Evolutionary conservation across 2,113 vertebrate genomes (phyloP).

Genomic region (Conger conger): DNA sequence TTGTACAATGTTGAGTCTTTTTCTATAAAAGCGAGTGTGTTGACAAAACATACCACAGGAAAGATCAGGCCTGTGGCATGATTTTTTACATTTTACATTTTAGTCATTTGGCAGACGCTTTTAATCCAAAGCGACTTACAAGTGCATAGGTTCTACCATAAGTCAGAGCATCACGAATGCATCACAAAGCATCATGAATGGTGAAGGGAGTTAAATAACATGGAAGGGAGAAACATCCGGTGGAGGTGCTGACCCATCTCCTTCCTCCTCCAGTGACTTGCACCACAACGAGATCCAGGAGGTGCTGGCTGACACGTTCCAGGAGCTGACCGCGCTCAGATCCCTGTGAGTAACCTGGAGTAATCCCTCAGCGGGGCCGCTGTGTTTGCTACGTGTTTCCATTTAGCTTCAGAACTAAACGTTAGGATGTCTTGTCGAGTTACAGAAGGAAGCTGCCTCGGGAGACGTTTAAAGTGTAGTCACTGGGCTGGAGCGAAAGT

Average conservation of each 20-base stretch:
- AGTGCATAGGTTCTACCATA: no score
- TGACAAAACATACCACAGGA: neutral
- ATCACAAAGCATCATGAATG: no score
- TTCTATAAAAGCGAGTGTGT: neutral
- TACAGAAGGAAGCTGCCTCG: neutral
- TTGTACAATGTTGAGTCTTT: neutral
- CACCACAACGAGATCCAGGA: slow-evolving; percentile 85
- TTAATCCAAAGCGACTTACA: no score
- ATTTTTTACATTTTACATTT: no score
- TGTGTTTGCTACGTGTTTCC: no score
- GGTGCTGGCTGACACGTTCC: slow-evolving; percentile 80
- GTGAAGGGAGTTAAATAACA: neutral
- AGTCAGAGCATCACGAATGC: no score
- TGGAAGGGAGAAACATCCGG: neutral
- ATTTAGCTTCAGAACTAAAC: no score
- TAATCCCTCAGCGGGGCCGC: neutral
- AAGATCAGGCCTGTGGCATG: neutral
- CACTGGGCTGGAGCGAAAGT: no score
- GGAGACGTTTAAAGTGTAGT: neutral
- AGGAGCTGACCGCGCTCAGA: slow-evolving; percentile 76
- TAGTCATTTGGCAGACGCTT: no score
- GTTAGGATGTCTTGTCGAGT: no score
- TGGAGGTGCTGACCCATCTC: neutral
- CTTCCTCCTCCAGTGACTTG: slow-evolving; percentile 74
- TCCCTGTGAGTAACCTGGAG: slow-evolving; percentile 78